A percentile compares a stretch with the other conserved stretches of the same genome.
phyloP scores from a whole-genome alignment of 2,113 vertebrate species.

The Melanerpes aurifrons region DNA sequence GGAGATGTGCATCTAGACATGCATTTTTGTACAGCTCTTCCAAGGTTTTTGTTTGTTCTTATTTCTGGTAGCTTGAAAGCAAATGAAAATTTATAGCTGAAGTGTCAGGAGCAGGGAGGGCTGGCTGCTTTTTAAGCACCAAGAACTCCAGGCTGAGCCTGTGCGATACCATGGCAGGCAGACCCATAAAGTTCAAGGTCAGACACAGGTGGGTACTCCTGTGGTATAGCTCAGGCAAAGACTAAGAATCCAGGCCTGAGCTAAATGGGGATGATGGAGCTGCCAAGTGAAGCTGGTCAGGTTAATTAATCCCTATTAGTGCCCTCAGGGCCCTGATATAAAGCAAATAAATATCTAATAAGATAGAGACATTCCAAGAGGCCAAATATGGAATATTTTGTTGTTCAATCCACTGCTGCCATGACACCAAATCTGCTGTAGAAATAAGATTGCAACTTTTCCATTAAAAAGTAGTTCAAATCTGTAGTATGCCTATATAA shows the following conservation, averaged over 20 bases:
- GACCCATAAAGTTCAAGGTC: fast-evolving
- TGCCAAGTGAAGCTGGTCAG: not conserved
- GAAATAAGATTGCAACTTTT: not conserved
- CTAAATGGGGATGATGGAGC: not conserved
- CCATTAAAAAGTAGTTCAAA: not conserved
- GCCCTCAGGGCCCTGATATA: fast-evolving
- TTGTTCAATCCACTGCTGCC: not conserved
- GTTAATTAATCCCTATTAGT: not conserved
- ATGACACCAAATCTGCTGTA: not conserved
- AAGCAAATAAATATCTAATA: not conserved
- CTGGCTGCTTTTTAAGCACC: not conserved
- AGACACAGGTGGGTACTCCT: not conserved
- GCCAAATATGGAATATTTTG: not conserved
- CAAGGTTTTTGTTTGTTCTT: not conserved
- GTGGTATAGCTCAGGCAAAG: not conserved
- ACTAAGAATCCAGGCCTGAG: not conserved
- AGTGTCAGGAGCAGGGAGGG: not conserved
- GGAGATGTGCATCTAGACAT: slow-evolving; percentile 8
- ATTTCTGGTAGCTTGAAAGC: not conserved
- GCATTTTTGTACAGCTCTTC: not conserved
- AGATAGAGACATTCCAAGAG: not conserved
- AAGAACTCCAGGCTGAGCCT: not conserved
- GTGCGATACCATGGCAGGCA: fast-evolving
- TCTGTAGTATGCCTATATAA: not conserved
- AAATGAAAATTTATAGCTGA: not conserved